Base-by-base conservation (phyloP, 2,797 vertebrate genomes). In the Chelidonichthys spinosus region DNA sequence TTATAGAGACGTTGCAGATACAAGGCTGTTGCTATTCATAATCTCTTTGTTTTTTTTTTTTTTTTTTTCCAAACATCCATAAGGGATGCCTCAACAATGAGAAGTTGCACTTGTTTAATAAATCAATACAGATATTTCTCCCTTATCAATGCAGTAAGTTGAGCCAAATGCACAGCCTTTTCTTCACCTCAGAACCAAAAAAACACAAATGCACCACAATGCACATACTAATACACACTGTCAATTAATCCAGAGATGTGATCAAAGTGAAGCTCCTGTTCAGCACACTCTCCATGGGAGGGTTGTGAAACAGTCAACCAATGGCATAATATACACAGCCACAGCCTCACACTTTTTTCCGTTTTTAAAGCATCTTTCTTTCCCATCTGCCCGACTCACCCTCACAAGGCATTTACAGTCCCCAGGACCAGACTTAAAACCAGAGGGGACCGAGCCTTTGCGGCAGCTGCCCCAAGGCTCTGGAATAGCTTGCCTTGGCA, bases 241-340 rank as follows among this genome's bases (percentile, higher is more conserved):
- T 82, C 78, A 88, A 79, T 82, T 90, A 72, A 85, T 87, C 76
- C 82, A 72, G 68, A 77, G 89, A 87, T 74, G 81, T 87, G 88
- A 92, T 92, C 89, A 92, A 92, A 92, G 90, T 52, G 7, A 43
- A 72, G 86, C 84, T 89, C 74, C 77, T 35, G 65, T 79, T 89
- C 87, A 82, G 83, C 80, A 44, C 84, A 76, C 84, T 91, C 90
- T 90, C 90, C 11, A 82, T 90, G 90, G 91, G 90, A 92, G 90
- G 81, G 62, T 87, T 78, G 79, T 75, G 79, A 90, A 90, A 86
- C 84, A 91, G 88, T 91, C 91, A 90, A 83, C 80, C 78, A 87
- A 89, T 86, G 89, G 88, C 76, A 84, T 80, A 81, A 80, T 81
- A 70, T 73, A 63, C 74, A 78, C 72, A 72, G 73, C 75, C 11